phyloP scores from a whole-genome alignment of 2,888 invertebrate species.

The Sinotaia quadrata region DNA sequence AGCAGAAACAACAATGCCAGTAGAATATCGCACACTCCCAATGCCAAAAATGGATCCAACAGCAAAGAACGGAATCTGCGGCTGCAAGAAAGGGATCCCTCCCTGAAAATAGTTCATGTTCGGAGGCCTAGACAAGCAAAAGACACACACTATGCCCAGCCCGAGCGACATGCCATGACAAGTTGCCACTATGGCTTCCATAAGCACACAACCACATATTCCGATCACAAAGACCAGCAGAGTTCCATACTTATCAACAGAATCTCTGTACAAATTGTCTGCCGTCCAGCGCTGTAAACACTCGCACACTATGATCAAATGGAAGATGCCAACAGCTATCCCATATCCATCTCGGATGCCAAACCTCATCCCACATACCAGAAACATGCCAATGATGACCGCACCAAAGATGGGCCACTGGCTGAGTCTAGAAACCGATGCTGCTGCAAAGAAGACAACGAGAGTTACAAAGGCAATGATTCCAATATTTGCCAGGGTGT shows the following conservation, averaged over 20 bases:
- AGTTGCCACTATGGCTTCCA: conserved; percentile 37
- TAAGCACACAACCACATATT: conserved; percentile 28
- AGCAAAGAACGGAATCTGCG: conserved; percentile 33
- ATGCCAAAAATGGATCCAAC: conserved; percentile 29
- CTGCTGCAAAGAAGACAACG: conserved; percentile 32
- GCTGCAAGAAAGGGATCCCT: conserved; percentile 18
- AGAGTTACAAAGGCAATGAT: conserved; percentile 36
- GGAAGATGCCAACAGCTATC: conserved; percentile 42
- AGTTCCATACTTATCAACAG: conserved; percentile 17
- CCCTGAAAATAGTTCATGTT: conserved; percentile 8
- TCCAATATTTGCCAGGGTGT: conserved; percentile 36
- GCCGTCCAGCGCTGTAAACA: conserved; percentile 37
- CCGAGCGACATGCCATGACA: conserved; percentile 42
- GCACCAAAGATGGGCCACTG: conserved; percentile 37
- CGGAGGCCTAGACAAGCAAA: conserved; percentile 37
- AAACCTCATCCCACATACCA: conserved; percentile 36
- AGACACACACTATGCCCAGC: conserved; percentile 39
- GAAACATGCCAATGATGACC: conserved; percentile 30
- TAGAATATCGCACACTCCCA: conserved; percentile 33
- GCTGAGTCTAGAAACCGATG: conserved; percentile 7
- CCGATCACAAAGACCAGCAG: conserved; percentile 24
- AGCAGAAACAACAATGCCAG: conserved; percentile 20
- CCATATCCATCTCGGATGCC: conserved; percentile 44
- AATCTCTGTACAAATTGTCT: conserved; percentile 20
- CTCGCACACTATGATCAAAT: conserved; percentile 39